Conservation (phyloP, 2,888 invertebrate genomes). For the Phania funesta region DNA sequence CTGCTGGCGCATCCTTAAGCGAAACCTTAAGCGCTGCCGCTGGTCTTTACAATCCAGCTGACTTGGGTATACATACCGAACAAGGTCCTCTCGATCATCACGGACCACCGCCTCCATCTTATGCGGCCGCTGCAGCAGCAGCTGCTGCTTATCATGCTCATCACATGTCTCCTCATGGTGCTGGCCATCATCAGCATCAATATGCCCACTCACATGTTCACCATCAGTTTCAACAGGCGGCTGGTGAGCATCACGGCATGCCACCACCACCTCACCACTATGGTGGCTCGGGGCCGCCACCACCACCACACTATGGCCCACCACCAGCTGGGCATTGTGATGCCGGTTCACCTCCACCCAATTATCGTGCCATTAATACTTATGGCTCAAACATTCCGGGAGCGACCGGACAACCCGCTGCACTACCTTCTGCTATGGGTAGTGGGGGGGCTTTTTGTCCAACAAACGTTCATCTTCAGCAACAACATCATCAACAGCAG, state of each 20-base stretch:
- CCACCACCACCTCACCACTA: constrained; percentile 72
- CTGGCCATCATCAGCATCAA: constrained; percentile 74
- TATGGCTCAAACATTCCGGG: constrained; percentile 69
- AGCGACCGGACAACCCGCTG: constrained; percentile 52
- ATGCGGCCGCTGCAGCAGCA: constrained; percentile 74
- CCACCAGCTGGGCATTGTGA: constrained; percentile 73
- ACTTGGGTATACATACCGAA: constrained; percentile 75
- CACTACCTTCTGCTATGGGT: constrained; percentile 74
- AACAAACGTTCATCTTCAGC: constrained; percentile 77
- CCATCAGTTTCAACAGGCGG: constrained; percentile 70
- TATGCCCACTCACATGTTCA: constrained; percentile 72
- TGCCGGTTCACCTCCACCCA: constrained; percentile 75
- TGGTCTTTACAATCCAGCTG: constrained; percentile 76
- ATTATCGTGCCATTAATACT: constrained; percentile 73
- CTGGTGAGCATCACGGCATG: constrained; percentile 74
- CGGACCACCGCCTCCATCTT: constrained; percentile 76
- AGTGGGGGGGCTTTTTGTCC: constrained; percentile 80
- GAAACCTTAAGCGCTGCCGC: constrained; percentile 75
- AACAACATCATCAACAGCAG: constrained; percentile 74
- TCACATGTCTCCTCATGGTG: constrained; percentile 75
- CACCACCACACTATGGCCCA: constrained; percentile 70
- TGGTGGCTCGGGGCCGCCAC: constrained; percentile 58
- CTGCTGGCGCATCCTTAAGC: constrained; percentile 68
- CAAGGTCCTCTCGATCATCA: constrained; percentile 75
- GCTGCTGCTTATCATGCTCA: constrained; percentile 78